Conservation (phyloP, 1,140 invertebrate species). For the Alviniconcha marisindica region DNA sequence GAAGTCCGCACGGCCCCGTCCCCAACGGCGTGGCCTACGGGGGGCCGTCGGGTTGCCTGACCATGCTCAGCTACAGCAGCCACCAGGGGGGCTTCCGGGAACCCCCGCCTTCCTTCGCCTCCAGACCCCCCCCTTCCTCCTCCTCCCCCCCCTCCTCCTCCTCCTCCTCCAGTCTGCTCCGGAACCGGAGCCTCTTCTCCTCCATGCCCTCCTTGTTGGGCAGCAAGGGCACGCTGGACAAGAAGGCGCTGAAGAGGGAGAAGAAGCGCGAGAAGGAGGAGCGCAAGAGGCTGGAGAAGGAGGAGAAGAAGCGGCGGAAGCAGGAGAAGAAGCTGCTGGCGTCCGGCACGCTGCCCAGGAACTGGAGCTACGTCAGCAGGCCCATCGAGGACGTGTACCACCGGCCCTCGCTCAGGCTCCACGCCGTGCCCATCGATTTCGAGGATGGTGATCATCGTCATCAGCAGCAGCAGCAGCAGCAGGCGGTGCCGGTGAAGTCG, state of each 20-base stretch:
- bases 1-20: background rate
- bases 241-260: constrained; percentile 62
- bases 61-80: constrained; percentile 2
- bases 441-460: constrained; percentile 56
- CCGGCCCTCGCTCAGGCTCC: constrained; percentile 55
- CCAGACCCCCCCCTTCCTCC: background rate
- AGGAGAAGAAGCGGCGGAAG: constrained; percentile 49
- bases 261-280: constrained; percentile 58
- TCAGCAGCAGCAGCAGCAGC: background rate
- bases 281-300: constrained; percentile 49
- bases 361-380: constrained; percentile 57
- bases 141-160: background rate
- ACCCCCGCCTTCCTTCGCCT: background rate
- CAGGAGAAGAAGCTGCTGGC: constrained; percentile 39
- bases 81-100: background rate
- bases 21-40: background rate
- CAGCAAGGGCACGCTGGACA: constrained; percentile 55
- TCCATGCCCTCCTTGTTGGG: constrained; percentile 64
- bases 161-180: constrained; percentile 34
- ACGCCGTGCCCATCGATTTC: constrained; percentile 67
- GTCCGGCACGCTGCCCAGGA: constrained; percentile 55
- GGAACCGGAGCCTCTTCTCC: constrained; percentile 56
- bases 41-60: background rate
- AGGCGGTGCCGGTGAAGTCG: constrained; percentile 28
- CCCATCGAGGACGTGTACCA: constrained; percentile 61